phyloP scores from a whole-genome alignment of 2,888 invertebrate species.

The Erannis defoliaria region DNA sequence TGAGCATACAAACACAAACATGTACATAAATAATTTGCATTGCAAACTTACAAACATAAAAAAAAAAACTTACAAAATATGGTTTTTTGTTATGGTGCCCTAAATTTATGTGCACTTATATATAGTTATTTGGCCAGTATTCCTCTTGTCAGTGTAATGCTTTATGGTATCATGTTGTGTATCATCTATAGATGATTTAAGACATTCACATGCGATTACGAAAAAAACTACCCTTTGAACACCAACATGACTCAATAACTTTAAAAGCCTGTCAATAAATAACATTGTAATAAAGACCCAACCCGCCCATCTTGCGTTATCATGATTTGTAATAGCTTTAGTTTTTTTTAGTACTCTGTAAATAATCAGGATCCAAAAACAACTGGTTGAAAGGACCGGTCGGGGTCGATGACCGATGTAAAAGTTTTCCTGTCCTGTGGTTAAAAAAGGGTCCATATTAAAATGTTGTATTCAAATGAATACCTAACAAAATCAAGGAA shows the following conservation, averaged over 20 bases:
- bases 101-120: too few species aligned
- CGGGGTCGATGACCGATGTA: constrained; percentile 30
- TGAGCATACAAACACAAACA: neutral
- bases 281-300: constrained; percentile 16
- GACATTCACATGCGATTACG: neutral
- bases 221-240: neutral
- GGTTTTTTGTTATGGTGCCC: too few species aligned
- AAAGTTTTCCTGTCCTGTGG: constrained; percentile 23
- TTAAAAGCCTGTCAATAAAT: constrained; percentile 16
- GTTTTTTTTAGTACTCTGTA: constrained; percentile 12
- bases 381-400: constrained; percentile 39
- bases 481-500: neutral
- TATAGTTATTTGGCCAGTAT: too few species aligned
- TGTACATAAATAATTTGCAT: too few species aligned
- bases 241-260: constrained; percentile 3
- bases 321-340: constrained; percentile 33
- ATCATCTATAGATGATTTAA: neutral
- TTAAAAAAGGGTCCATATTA: too few species aligned
- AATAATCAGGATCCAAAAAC: constrained; percentile 24
- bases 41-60: too few species aligned
- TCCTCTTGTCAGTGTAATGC: too few species aligned
- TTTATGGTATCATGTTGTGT: neutral
- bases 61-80: too few species aligned
- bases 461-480: constrained; percentile 8
- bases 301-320: constrained; percentile 20